Evolutionary conservation across 1,140 invertebrate species (phyloP).

Genomic region (Drosophila fuyamai): DNA sequence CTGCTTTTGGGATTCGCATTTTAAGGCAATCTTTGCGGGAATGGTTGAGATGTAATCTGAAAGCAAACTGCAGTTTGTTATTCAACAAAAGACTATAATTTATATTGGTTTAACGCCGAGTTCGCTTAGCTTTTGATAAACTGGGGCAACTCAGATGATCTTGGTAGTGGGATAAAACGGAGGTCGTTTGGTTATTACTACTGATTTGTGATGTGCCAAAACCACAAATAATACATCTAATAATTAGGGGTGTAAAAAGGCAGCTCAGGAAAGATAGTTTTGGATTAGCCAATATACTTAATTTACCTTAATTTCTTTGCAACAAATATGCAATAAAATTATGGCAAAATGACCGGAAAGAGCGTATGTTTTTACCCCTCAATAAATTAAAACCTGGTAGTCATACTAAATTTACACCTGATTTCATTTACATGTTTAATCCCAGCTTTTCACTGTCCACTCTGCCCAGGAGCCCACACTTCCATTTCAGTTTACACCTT

Average conservation of each 20-base stretch:
- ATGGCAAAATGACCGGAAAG: neutral
- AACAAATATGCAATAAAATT: neutral
- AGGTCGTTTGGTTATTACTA: neutral
- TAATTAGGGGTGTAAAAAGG: neutral
- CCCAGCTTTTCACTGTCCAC: conserved; percentile 2
- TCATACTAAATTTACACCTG: conserved; percentile 8
- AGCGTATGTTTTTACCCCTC: neutral
- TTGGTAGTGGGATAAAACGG: neutral
- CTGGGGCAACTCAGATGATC: conserved; percentile 2
- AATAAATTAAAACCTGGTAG: neutral
- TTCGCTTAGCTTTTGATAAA: conserved; percentile 8
- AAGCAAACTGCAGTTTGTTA: conserved; percentile 30
- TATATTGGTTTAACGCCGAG: conserved; percentile 8
- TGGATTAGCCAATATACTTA: no score
- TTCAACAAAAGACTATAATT: conserved; percentile 23
- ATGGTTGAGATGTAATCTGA: conserved; percentile 36
- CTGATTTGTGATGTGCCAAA: neutral
- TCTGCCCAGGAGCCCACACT: neutral
- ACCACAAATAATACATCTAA: neutral
- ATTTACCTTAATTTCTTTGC: no score
- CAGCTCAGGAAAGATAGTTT: neutral
- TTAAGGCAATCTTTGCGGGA: conserved; percentile 27
- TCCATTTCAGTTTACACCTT: conserved; percentile 21
- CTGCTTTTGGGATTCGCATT: conserved; percentile 22
- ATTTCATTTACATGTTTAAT: conserved; percentile 17